Evolutionary conservation across 2,797 vertebrate species (phyloP).

Genomic region (Novumbra hubbsi): DNA sequence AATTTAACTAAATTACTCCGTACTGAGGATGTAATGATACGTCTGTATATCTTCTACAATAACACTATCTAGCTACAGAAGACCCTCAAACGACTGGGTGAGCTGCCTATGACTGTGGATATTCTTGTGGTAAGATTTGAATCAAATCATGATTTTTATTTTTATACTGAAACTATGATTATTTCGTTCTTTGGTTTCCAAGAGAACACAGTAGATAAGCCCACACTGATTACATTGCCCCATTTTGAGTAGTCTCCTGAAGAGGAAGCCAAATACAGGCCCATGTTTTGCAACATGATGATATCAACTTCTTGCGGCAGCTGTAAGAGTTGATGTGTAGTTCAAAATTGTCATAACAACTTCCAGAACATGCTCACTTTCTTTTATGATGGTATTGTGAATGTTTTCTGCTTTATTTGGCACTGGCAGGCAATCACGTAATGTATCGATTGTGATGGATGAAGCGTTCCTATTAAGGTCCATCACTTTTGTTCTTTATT

Average conservation of each 20-base stretch:
- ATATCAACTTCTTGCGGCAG: not conserved
- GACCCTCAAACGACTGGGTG: constrained; percentile 87
- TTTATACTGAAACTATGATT: not conserved
- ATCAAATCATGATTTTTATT: not conserved
- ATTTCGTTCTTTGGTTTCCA: not conserved
- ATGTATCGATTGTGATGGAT: not conserved
- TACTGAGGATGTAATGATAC: not conserved
- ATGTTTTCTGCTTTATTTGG: not conserved
- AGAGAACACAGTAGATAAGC: not conserved
- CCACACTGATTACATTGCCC: not conserved
- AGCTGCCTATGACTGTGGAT: constrained; percentile 93
- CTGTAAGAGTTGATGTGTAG: not conserved
- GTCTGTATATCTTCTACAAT: constrained; percentile 11
- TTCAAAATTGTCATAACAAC: constrained; percentile 11
- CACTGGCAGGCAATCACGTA: not conserved
- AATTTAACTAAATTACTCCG: not conserved
- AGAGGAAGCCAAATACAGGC: not conserved
- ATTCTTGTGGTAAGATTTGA: constrained; percentile 88
- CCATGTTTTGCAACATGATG: constrained; percentile 1
- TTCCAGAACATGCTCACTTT: not conserved
- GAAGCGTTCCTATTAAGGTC: not conserved
- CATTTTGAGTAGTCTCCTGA: not conserved
- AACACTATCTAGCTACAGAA: constrained; percentile 82
- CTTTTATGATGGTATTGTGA: not conserved
- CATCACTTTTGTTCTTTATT: not conserved